Evolutionary conservation across 2,797 vertebrate species (phyloP).

Genomic region (Hoplostethus atlanticus): DNA sequence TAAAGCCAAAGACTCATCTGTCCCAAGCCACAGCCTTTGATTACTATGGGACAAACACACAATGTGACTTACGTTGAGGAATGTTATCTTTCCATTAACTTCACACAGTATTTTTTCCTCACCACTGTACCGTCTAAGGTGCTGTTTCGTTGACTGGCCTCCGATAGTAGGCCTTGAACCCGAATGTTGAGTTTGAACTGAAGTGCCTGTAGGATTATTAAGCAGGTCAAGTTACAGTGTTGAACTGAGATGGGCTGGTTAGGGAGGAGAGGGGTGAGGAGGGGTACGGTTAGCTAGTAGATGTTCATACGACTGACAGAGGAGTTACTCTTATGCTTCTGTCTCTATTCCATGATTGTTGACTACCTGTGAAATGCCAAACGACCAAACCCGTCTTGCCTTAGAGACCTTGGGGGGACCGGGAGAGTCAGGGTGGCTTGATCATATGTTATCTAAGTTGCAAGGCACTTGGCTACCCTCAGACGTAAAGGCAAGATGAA

Average conservation of each 20-base stretch:
- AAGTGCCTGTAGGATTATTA: slow-evolving; percentile 65
- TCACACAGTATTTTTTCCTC: slow-evolving; percentile 42
- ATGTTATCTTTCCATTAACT: slow-evolving; percentile 30
- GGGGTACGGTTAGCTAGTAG: not conserved
- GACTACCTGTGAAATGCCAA: too few species aligned
- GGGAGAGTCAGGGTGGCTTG: not conserved
- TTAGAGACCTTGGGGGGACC: too few species aligned
- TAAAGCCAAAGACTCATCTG: slow-evolving; percentile 71
- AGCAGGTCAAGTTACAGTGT: slow-evolving; percentile 54
- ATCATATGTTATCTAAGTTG: not conserved
- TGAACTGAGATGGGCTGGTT: slow-evolving; percentile 52
- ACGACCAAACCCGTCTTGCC: too few species aligned
- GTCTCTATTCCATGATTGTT: slow-evolving; percentile 21
- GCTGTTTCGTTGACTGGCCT: slow-evolving; percentile 51
- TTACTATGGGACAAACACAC: slow-evolving; percentile 43
- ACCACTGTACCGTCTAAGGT: slow-evolving; percentile 48
- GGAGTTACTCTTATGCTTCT: slow-evolving; percentile 13
- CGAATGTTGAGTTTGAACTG: slow-evolving; percentile 64
- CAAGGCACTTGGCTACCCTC: not conserved
- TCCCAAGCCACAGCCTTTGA: slow-evolving; percentile 46
- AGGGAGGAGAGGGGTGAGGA: slow-evolving; percentile 38
- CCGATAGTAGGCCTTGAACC: slow-evolving; percentile 22
- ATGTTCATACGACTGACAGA: slow-evolving; percentile 18
- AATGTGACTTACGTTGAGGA: slow-evolving; percentile 41
- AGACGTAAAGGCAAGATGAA: slow-evolving; percentile 1